Evolutionary conservation across 2,888 invertebrate genomes (phyloP), one percentile per base, ranked within the genome.

Genomic region (Imbricaverruca yamaguchii): DNA sequence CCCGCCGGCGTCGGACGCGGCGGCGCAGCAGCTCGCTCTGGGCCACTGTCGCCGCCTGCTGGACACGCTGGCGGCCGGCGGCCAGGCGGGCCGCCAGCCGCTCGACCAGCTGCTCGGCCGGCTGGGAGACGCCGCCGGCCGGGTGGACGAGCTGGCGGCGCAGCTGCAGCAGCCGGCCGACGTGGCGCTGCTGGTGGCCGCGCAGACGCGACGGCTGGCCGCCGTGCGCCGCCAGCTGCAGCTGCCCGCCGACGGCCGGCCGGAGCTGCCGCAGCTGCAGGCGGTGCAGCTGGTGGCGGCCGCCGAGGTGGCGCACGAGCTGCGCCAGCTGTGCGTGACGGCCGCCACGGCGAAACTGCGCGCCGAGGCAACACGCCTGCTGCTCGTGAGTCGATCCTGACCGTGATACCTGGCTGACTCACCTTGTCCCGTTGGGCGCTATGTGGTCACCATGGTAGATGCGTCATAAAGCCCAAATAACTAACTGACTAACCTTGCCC

Each of bases 1-100:
- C 81, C 89, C 91, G 74, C 74, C 83, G 87, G 93, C 81, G 93
- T 82, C 81, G 53, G n/a, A 82, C n/a, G 21, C 79, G 25, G 61
- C 78, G 18, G 55, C 53, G 74, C 74, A 74, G 74, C 74, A 53
- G 18, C 74, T 13, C 53, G 53, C 74, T 21, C 74, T 74, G 18
- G 74, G 74, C 53, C 11, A 55, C 74, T 53, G 74, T 23, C 53
- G 53, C 6, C 55, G 9, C 53, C 74, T 74, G 74, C 74, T 74
- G 53, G 53, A 55, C 74, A 11, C 23, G 53, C 74, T 74, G 74
- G 55, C 74, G 2, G 74, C 74, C 74, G 21, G 9, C 55, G 74
- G 74, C 0, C 74, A 55, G 21, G 74, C 21, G 55, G 15, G 55
- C 0, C 21, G 55, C 18, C 21, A 18, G 8, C 53, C 74, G 21